These are phyloP conservation scores for Galerucella nymphaeae DNA, from an alignment of 2,888 invertebrate species.

Conservation along the genomic window DNA sequence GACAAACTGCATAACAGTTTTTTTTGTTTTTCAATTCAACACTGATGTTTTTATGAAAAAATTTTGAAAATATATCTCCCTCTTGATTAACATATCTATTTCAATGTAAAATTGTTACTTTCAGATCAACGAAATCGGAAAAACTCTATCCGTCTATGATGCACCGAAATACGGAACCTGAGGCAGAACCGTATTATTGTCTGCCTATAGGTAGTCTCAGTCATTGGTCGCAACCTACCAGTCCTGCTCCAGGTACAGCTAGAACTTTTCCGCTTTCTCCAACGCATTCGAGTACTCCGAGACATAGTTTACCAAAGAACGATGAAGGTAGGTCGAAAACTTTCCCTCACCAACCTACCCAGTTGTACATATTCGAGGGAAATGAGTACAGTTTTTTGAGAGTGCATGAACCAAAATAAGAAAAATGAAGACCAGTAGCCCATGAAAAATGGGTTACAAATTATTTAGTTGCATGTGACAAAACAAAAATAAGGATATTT, in stretches of 20 bases:
- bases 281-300: constrained; percentile 71
- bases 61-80: too few relatives aligned
- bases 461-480: too few relatives aligned
- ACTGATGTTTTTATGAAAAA: neutral
- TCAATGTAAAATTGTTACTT: constrained; percentile 48
- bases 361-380: too few relatives aligned
- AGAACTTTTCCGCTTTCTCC: constrained; percentile 69
- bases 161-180: constrained; percentile 83
- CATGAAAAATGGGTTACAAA: too few relatives aligned
- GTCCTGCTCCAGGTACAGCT: constrained; percentile 72
- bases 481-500: too few relatives aligned
- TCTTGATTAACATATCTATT: neutral
- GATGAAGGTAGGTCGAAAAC: constrained; percentile 74
- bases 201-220: constrained; percentile 76
- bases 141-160: constrained; percentile 94
- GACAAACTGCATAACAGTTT: too few relatives aligned
- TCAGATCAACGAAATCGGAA: constrained; percentile 94
- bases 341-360: too few relatives aligned
- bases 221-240: constrained; percentile 80
- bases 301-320: constrained; percentile 72
- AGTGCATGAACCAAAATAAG: too few relatives aligned
- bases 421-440: too few relatives aligned
- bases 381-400: too few relatives aligned
- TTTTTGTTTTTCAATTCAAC: neutral
- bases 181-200: constrained; percentile 88